Percentiles rank a stretch among this genome's conserved stretches.
phyloP scores from a whole-genome alignment of 1,140 invertebrate genomes.

The Acyrthosiphon pisum region DNA sequence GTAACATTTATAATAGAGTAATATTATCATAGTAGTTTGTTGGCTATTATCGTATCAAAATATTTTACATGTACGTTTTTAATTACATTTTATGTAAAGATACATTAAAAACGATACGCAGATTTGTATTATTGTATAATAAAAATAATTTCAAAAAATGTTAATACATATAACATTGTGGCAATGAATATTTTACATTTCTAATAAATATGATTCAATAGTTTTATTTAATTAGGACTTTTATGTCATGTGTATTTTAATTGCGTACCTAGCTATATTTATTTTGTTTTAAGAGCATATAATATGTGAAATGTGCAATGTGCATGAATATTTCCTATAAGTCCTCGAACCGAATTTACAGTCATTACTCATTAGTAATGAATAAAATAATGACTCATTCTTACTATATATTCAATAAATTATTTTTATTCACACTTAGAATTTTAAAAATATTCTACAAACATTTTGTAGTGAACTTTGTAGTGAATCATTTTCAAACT shows the following conservation, averaged over 20 bases:
- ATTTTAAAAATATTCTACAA: not conserved
- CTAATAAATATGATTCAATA: not conserved
- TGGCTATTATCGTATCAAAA: not conserved
- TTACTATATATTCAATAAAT: not conserved
- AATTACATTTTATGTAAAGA: not conserved
- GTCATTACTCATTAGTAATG: not conserved
- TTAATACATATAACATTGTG: not conserved
- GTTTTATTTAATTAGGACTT: not conserved
- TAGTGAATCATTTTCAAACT: not conserved
- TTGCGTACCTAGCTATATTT: not conserved
- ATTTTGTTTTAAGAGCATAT: not conserved
- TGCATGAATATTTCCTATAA: not conserved
- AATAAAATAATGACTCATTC: not conserved
- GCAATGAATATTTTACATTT: not conserved
- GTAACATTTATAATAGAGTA: not conserved
- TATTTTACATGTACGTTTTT: not conserved
- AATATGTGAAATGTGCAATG: not conserved
- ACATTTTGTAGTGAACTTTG: not conserved
- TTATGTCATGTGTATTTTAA: not conserved
- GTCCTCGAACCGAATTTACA: not conserved
- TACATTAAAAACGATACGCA: not conserved
- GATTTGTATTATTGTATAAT: not conserved
- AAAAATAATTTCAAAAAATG: not conserved
- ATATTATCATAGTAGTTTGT: not conserved
- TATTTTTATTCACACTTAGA: not conserved